Evolutionary conservation across 2,888 invertebrate species (phyloP).

Genomic region (Athrips mouffetella): DNA sequence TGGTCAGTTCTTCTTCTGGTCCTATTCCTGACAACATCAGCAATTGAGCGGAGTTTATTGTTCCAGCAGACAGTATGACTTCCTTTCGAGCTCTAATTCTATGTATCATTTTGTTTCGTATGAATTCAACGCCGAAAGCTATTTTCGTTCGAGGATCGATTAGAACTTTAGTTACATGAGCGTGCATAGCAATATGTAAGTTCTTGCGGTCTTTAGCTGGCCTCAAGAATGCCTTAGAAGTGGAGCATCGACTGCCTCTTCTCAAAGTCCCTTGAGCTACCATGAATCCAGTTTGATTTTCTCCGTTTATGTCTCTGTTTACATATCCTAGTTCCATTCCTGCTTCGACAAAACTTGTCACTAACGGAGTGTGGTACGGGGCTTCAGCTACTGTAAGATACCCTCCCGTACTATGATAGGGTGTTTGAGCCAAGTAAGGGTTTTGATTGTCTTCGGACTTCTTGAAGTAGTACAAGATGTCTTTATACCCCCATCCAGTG

Average conservation of each 20-base stretch:
- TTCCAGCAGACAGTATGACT: constrained; percentile 93
- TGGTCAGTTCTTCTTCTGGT: constrained; percentile 83
- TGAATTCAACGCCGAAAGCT: constrained; percentile 90
- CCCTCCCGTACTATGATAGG: constrained; percentile 88
- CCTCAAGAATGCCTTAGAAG: constrained; percentile 91
- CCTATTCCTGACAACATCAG: constrained; percentile 96
- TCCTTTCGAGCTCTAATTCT: constrained; percentile 89
- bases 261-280: constrained; percentile 89
- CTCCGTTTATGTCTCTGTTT: constrained; percentile 92
- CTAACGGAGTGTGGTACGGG: constrained; percentile 90
- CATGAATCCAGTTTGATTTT: constrained; percentile 92
- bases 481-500: constrained; percentile 91
- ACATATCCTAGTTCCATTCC: constrained; percentile 91
- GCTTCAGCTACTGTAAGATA: constrained; percentile 91
- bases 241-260: constrained; percentile 90
- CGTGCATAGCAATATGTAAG: constrained; percentile 89
- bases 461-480: constrained; percentile 90
- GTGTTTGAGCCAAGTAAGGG: constrained; percentile 87
- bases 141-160: constrained; percentile 85
- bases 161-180: constrained; percentile 87
- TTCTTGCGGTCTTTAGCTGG: constrained; percentile 89
- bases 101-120: constrained; percentile 84
- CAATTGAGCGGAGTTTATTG: constrained; percentile 95
- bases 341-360: constrained; percentile 88
- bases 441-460: constrained; percentile 95